These are phyloP conservation scores for Diplazon laetatorius DNA, from an alignment of 2,888 invertebrate genomes.

Conservation along the genomic window DNA sequence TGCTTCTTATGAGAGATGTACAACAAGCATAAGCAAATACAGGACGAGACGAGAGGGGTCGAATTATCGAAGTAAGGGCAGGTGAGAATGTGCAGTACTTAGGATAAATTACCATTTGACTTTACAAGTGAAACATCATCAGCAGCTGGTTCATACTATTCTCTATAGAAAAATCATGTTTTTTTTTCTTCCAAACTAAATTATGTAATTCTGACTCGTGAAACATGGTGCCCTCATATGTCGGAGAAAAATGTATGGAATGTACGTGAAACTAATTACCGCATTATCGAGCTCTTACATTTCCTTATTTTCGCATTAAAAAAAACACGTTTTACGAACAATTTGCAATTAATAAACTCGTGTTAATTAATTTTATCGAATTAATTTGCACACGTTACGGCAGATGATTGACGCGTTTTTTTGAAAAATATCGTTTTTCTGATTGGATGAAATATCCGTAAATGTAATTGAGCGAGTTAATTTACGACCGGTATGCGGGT, in stretches of 20 bases:
- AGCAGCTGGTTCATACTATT: slow-evolving; percentile 4
- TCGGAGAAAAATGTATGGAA: background rate
- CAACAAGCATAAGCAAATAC: slow-evolving; percentile 22
- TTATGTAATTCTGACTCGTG: background rate
- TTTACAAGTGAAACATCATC: background rate
- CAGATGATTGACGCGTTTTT: background rate
- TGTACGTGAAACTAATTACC: background rate
- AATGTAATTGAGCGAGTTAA: no score
- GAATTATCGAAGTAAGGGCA: slow-evolving; percentile 25
- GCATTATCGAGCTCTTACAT: background rate
- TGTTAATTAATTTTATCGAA: background rate
- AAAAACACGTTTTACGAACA: background rate
- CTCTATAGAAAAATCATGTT: background rate
- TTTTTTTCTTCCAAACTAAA: background rate
- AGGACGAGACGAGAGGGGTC: background rate
- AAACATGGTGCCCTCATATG: background rate
- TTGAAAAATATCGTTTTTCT: no score
- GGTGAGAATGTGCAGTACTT: slow-evolving; percentile 16
- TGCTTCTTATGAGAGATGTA: slow-evolving; percentile 44
- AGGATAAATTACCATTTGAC: background rate
- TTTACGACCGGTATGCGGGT: no score
- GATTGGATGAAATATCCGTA: no score
- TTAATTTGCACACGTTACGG: background rate
- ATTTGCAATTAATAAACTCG: background rate
- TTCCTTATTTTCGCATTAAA: background rate